A percentile compares a stretch with the other conserved stretches of the same genome.
These are phyloP conservation scores for Pegoplata infirma DNA, from an alignment of 2,888 invertebrate genomes.

Conservation along the genomic window DNA sequence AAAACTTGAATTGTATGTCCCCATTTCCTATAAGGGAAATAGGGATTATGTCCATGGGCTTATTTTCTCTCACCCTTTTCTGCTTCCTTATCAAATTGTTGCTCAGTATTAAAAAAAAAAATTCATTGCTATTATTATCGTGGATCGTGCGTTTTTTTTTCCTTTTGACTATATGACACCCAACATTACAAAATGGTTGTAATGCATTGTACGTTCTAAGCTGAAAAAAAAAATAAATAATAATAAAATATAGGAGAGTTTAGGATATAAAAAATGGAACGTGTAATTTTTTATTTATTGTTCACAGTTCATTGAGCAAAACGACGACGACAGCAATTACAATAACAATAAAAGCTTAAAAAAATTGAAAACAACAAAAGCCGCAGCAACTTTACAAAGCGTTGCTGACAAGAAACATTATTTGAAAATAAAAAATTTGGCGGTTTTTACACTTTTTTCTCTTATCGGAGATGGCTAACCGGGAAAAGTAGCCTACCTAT, in stretches of 20 bases:
- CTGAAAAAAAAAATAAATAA: background rate
- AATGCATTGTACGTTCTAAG: background rate
- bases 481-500: too few species aligned
- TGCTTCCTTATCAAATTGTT: background rate
- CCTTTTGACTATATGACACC: background rate
- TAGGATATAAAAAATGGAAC: constrained; percentile 4
- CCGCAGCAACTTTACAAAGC: too few species aligned
- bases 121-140: background rate
- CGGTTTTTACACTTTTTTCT: too few species aligned
- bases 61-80: too few species aligned
- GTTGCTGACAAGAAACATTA: too few species aligned
- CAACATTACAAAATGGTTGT: background rate
- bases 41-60: too few species aligned
- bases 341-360: constrained; percentile 41
- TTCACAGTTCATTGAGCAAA: constrained; percentile 50
- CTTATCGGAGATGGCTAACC: too few species aligned
- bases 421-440: too few species aligned
- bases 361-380: constrained; percentile 17
- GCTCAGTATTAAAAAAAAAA: background rate
- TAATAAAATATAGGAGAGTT: constrained; percentile 13
- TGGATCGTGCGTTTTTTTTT: background rate
- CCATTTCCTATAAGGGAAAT: too few species aligned
- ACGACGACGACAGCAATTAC: constrained; percentile 49
- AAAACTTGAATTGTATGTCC: too few species aligned
- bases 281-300: constrained; percentile 60